These are phyloP conservation scores for Cyprinodon tularosa DNA, from an alignment of 2,113 vertebrate genomes.

Conservation along the genomic window DNA sequence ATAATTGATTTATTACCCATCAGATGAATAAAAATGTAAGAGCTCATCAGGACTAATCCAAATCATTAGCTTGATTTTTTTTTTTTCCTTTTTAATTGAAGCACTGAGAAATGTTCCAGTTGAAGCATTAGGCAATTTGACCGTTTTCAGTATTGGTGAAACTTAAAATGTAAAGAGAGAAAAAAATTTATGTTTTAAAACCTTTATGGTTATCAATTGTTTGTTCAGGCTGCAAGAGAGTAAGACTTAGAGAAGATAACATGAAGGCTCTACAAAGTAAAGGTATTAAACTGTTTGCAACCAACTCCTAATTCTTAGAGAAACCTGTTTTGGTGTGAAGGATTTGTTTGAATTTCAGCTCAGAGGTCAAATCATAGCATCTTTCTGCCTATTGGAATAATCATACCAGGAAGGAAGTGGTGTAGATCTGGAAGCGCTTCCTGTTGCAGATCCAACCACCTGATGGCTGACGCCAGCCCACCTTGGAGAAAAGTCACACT, in stretches of 20 bases:
- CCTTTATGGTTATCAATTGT: neutral
- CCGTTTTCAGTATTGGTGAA: no score
- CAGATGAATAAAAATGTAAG: no score
- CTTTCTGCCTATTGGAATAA: neutral
- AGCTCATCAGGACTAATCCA: no score
- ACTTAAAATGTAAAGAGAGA: no score
- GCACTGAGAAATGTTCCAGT: no score
- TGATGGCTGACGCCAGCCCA: neutral
- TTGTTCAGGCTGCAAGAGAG: neutral
- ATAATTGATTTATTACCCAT: no score
- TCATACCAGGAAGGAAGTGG: neutral
- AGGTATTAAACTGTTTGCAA: neutral
- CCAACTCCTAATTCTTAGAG: no score
- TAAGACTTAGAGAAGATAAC: neutral
- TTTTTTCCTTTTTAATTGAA: no score
- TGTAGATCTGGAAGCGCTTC: neutral
- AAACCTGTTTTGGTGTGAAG: neutral
- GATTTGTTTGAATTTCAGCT: neutral
- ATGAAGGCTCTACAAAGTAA: neutral
- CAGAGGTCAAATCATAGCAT: neutral
- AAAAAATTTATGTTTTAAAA: no score
- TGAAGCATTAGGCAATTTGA: no score
- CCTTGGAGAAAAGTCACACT: neutral
- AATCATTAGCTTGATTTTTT: no score
- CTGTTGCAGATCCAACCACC: neutral